These are phyloP conservation scores for Ptilorrhoa leucosticta DNA, from an alignment of 2,113 vertebrate genomes.

Conservation along the genomic window DNA sequence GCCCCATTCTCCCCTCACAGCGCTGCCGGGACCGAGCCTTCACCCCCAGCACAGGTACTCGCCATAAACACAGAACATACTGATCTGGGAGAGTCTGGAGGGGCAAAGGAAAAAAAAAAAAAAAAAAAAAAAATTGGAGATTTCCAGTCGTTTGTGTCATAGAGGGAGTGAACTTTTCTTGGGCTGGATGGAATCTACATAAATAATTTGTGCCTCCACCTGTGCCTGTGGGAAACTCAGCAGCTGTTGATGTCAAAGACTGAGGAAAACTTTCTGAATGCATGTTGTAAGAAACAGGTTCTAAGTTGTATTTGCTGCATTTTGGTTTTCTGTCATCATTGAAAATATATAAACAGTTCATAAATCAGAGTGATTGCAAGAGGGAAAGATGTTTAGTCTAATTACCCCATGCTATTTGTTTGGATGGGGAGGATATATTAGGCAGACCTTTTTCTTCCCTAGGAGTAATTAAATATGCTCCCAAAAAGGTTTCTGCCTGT, in stretches of 20 bases:
- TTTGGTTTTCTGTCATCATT: neutral
- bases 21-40: rapidly evolving
- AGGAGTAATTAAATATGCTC: neutral
- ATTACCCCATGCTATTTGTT: neutral
- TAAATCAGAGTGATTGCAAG: neutral
- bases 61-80: neutral
- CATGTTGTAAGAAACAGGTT: neutral
- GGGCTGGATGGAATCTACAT: neutral
- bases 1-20: neutral
- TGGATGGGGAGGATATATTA: neutral
- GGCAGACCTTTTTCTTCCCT: neutral
- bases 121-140: neutral
- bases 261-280: neutral
- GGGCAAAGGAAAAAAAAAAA: rapidly evolving
- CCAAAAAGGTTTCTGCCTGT: neutral
- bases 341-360: neutral
- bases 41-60: neutral
- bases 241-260: neutral
- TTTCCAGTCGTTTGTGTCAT: neutral
- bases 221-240: neutral
- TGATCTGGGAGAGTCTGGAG: neutral
- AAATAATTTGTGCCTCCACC: neutral
- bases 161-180: neutral
- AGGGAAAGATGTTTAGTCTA: neutral
- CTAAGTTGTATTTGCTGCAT: neutral